phyloP scores from a whole-genome alignment of 2,113 vertebrate genomes.

The Callospermophilus lateralis region DNA sequence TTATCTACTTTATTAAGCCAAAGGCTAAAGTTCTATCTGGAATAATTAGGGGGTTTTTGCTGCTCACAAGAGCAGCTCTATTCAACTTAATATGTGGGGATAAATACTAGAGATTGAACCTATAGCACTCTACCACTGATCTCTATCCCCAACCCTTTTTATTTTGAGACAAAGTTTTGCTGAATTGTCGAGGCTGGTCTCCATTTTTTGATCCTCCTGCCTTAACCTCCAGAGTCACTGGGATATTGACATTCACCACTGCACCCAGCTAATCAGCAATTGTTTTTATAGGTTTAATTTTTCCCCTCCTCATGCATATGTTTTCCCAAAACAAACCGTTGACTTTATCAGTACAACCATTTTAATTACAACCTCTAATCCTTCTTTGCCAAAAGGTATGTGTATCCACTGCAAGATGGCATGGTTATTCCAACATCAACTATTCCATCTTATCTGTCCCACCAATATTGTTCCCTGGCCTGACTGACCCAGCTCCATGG shows the following conservation, averaged over 20 bases:
- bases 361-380: conserved; percentile 6
- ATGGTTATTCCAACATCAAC: conserved; percentile 28
- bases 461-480: conserved; percentile 71
- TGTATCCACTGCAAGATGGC: conserved; percentile 15
- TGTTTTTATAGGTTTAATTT: conserved; percentile 39
- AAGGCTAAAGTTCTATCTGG: not conserved
- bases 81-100: conserved; percentile 29
- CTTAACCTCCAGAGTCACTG: no score
- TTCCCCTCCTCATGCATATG: not conserved
- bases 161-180: no score
- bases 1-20: not conserved
- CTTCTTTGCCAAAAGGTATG: conserved; percentile 43
- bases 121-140: no score
- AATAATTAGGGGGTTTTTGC: conserved; percentile 42
- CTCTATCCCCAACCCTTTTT: no score
- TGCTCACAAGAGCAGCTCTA: conserved; percentile 12
- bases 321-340: conserved; percentile 49
- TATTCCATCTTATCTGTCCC: conserved; percentile 73
- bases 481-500: conserved; percentile 66
- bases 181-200: no score
- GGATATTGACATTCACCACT: no score
- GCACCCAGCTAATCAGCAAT: not conserved
- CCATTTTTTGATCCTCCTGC: no score
- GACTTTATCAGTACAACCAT: not conserved
- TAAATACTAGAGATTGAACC: no score